Percentiles rank a stretch among this genome's conserved stretches.
Conservation (phyloP, 2,797 vertebrate species). For the Phaenicophaeus curvirostris region DNA sequence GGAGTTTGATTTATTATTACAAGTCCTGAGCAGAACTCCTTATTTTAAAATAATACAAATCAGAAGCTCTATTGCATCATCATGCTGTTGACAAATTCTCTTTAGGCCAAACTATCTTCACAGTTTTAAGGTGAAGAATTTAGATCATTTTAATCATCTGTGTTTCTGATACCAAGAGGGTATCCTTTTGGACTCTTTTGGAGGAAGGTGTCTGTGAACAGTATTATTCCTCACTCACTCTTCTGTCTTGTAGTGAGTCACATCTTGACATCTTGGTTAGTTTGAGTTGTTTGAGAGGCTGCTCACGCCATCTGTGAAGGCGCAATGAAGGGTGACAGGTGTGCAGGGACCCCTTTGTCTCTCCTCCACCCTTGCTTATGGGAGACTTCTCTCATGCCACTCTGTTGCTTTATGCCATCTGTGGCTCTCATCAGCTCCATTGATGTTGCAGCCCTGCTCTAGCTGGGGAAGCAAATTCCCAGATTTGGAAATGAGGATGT, state of each 20-base stretch:
- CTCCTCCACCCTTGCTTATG: not conserved
- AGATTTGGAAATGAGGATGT: not conserved
- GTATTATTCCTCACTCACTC: not conserved
- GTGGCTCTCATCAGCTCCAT: not conserved
- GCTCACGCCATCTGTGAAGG: not conserved
- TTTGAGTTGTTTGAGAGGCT: not conserved
- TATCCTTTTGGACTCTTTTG: not conserved
- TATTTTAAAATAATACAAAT: not conserved
- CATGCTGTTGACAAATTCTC: not conserved
- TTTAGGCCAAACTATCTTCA: not conserved
- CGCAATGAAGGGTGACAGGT: not conserved
- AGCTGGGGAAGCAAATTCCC: not conserved
- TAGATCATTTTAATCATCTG: not conserved
- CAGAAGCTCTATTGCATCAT: not conserved
- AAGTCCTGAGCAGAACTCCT: not conserved
- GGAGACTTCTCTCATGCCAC: not conserved
- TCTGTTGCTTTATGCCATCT: not conserved
- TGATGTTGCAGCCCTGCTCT: not conserved
- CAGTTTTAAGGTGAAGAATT: not conserved
- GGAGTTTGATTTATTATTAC: not conserved
- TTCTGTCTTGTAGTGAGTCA: not conserved
- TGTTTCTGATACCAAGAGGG: not conserved
- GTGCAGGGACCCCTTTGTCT: not conserved
- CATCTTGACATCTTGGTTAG: not conserved
- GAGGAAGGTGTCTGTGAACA: not conserved